These are phyloP conservation scores for Alouatta palliata DNA, from an alignment of 2,113 vertebrate genomes.

Conservation along the genomic window DNA sequence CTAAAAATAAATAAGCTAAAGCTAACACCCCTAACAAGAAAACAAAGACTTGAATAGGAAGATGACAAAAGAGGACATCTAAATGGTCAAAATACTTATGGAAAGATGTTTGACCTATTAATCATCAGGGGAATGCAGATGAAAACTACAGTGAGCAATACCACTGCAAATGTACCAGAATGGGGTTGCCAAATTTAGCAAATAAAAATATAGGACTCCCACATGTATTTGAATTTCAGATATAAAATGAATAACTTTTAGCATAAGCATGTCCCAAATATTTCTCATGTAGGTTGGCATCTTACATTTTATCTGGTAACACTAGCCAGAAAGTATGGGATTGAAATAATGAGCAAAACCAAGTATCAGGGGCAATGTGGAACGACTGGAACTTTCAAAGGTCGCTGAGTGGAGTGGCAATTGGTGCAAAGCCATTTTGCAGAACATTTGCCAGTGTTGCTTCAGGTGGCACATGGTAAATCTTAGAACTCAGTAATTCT, in stretches of 20 bases:
- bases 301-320: background rate
- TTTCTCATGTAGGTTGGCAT: background rate
- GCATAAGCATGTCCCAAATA: background rate
- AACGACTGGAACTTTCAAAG: background rate
- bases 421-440: background rate
- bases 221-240: background rate
- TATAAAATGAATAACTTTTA: background rate
- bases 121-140: background rate
- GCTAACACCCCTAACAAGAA: background rate
- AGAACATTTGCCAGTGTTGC: background rate
- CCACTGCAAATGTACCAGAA: background rate
- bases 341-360: background rate
- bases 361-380: background rate
- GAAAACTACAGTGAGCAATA: background rate
- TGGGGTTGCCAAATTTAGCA: background rate
- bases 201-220: background rate
- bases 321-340: background rate
- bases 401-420: no score
- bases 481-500: background rate
- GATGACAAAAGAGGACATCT: background rate
- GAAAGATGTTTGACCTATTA: background rate
- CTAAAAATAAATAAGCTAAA: background rate
- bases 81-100: background rate
- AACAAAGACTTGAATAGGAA: background rate
- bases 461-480: background rate